Percentiles rank a stretch among this genome's conserved stretches.
Conservation (phyloP, 1,140 invertebrate species). For the Pseudoatta argentina region DNA sequence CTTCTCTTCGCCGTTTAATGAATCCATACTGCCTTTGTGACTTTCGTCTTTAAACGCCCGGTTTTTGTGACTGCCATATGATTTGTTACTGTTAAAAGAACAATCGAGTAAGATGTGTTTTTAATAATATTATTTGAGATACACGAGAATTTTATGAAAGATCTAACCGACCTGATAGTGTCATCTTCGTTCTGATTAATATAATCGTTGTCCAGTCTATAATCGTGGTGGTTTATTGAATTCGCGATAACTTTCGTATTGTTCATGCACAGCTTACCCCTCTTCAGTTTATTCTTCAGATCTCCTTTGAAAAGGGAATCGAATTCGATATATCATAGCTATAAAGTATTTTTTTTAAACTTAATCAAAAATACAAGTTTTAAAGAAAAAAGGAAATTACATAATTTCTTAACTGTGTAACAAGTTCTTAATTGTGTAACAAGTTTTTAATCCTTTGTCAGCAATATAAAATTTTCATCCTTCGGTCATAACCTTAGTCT, state of each 20-base stretch:
- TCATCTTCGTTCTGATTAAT: constrained; percentile 89
- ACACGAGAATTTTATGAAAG: background rate
- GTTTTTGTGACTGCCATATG: constrained; percentile 96
- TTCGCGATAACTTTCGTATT: constrained; percentile 91
- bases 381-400: background rate
- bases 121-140: background rate
- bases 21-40: constrained; percentile 94
- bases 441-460: background rate
- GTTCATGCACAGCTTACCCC: constrained; percentile 91
- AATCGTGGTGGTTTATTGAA: constrained; percentile 91
- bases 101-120: background rate
- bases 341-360: background rate
- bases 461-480: too few relatives aligned
- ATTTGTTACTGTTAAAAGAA: constrained; percentile 91
- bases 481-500: too few relatives aligned
- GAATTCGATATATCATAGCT: constrained; percentile 6
- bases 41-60: constrained; percentile 95
- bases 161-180: constrained; percentile 83
- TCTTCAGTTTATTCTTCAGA: constrained; percentile 91
- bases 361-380: background rate
- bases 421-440: background rate
- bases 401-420: too few relatives aligned
- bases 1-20: constrained; percentile 94
- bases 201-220: constrained; percentile 91
- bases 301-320: constrained; percentile 87